phyloP scores from a whole-genome alignment of 2,888 invertebrate genomes.

The Lasius platythorax region DNA sequence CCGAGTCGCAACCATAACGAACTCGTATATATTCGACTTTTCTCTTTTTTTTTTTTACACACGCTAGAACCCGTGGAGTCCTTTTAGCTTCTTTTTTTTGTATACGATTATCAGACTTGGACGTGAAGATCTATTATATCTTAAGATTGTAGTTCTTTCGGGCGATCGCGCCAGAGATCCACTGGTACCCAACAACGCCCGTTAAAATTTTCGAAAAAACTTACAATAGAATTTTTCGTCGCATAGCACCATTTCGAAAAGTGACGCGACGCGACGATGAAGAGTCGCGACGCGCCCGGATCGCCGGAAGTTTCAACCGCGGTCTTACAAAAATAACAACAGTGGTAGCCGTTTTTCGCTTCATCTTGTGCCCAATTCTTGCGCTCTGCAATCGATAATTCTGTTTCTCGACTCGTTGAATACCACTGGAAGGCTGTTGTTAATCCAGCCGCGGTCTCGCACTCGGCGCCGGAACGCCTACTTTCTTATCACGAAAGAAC shows the following conservation, averaged over 20 bases:
- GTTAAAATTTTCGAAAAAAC: conserved; percentile 31
- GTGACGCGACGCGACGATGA: conserved; percentile 14
- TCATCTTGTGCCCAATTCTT: not conserved
- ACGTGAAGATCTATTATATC: conserved; percentile 60
- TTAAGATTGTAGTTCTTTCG: conserved; percentile 57
- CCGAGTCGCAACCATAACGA: conserved; percentile 57
- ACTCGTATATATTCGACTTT: conserved; percentile 33
- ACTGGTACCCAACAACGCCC: conserved; percentile 56
- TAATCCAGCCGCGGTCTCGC: conserved; percentile 44
- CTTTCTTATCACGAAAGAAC: conserved; percentile 59
- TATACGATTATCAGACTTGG: conserved; percentile 65
- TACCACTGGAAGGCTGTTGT: conserved; percentile 48
- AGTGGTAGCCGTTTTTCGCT: conserved; percentile 35
- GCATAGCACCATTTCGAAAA: conserved; percentile 58
- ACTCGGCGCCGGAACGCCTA: conserved; percentile 22
- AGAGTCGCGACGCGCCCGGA: conserved; percentile 35
- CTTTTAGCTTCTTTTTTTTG: conserved; percentile 45
- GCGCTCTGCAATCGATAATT: conserved; percentile 33
- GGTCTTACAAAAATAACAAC: conserved; percentile 60
- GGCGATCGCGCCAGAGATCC: conserved; percentile 53
- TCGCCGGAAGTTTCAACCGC: conserved; percentile 14
- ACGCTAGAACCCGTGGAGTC: conserved; percentile 54
- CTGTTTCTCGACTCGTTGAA: conserved; percentile 37
- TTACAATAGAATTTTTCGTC: conserved; percentile 42
- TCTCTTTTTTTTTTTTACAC: conserved; percentile 31